Conservation (phyloP, 1,140 invertebrate genomes). For the Tyrophagus putrescentiae region DNA sequence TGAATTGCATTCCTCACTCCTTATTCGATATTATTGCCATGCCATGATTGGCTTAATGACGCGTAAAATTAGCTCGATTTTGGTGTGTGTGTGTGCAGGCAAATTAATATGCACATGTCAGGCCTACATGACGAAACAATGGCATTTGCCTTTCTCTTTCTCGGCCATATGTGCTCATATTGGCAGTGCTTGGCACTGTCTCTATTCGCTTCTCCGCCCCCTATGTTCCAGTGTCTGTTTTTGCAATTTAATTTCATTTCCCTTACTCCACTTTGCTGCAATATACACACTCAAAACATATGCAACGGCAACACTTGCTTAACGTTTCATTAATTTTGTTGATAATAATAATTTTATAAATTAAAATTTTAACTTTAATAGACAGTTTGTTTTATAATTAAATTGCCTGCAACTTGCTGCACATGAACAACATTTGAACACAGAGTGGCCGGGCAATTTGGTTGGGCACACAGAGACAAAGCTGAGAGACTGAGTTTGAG, state of each 20-base stretch:
- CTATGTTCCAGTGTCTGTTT: neutral
- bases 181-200: neutral
- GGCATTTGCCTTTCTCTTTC: neutral
- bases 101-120: neutral
- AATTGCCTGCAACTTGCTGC: too few species aligned
- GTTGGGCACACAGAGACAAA: too few species aligned
- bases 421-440: too few species aligned
- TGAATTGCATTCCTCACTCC: neutral
- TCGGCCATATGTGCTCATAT: neutral
- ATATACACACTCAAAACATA: neutral
- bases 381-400: conserved; percentile 15
- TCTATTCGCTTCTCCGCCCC: neutral
- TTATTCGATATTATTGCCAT: neutral
- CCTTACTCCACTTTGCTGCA: neutral
- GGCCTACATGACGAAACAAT: neutral
- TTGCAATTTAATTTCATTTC: neutral
- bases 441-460: too few species aligned
- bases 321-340: conserved; percentile 3
- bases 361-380: conserved; percentile 1
- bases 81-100: neutral
- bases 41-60: conserved; percentile 6
- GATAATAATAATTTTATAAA: conserved; percentile 2
- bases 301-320: too few species aligned
- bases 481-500: too few species aligned
- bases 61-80: conserved; percentile 11